A percentile compares a stretch with the other conserved stretches of the same genome.
Conservation (phyloP, 2,797 vertebrate species). For the Gymnothorax javanicus region DNA sequence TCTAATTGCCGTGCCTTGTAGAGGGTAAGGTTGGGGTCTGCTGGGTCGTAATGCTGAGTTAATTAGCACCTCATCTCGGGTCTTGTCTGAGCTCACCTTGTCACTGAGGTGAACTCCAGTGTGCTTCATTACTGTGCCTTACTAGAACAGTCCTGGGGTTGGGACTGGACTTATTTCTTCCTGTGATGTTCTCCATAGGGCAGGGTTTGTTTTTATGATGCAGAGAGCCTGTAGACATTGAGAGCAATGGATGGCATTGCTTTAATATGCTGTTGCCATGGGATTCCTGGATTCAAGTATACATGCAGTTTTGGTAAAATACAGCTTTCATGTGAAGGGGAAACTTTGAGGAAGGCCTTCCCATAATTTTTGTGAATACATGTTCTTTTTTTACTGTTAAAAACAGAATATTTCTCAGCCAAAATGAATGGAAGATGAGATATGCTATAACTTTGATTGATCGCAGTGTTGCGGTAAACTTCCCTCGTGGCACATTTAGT, state of each 20-base stretch:
- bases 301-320: not conserved
- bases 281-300: not conserved
- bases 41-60: slow-evolving; percentile 19
- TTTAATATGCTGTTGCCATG: not conserved
- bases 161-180: not conserved
- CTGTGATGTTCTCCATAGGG: not conserved
- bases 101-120: not conserved
- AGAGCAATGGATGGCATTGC: not conserved
- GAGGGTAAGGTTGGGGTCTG: slow-evolving; percentile 25
- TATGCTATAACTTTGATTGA: too few species aligned
- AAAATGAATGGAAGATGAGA: too few species aligned
- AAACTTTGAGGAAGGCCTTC: not conserved
- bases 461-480: too few species aligned
- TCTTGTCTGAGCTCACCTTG: not conserved
- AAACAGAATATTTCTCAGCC: too few species aligned
- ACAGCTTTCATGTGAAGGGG: not conserved
- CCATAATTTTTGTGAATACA: not conserved
- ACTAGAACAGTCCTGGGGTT: not conserved
- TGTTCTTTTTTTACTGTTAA: not conserved
- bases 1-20: slow-evolving; percentile 24
- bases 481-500: too few species aligned
- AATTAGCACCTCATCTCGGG: not conserved
- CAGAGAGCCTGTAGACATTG: not conserved
- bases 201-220: not conserved
- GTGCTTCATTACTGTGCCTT: not conserved